Evolutionary conservation across 2,113 vertebrate species (phyloP).

Genomic region (Rhagologus leucostigma): DNA sequence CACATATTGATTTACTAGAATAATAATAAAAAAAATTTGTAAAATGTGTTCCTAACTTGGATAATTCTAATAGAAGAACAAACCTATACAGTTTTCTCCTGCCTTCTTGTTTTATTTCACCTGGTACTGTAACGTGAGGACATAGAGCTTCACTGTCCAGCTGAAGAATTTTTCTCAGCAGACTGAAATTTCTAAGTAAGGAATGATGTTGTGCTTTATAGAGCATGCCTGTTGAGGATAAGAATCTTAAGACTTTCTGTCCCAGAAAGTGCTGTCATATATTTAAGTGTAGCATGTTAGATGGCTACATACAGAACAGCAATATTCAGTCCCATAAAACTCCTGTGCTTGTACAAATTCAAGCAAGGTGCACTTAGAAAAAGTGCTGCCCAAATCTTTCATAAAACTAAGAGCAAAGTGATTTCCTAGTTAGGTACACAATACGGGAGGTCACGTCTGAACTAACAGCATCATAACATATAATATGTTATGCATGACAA

Average conservation of each 20-base stretch:
- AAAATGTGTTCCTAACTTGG: background rate
- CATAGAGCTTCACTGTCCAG: background rate
- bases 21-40: background rate
- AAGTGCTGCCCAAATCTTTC: background rate
- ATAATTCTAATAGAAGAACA: background rate
- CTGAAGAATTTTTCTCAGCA: background rate
- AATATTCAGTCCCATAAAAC: background rate
- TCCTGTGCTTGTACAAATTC: background rate
- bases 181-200: background rate
- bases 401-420: background rate
- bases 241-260: background rate
- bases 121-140: background rate
- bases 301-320: background rate
- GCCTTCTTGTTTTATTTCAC: background rate
- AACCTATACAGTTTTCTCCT: background rate
- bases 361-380: background rate
- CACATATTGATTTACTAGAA: background rate
- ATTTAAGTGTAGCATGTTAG: background rate
- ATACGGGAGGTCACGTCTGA: background rate
- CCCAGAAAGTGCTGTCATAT: background rate
- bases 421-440: background rate
- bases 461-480: background rate
- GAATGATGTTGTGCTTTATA: background rate
- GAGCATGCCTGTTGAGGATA: background rate
- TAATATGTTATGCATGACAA: background rate